Conservation (phyloP, 2,888 invertebrate genomes). For the Limulus polyphemus region DNA sequence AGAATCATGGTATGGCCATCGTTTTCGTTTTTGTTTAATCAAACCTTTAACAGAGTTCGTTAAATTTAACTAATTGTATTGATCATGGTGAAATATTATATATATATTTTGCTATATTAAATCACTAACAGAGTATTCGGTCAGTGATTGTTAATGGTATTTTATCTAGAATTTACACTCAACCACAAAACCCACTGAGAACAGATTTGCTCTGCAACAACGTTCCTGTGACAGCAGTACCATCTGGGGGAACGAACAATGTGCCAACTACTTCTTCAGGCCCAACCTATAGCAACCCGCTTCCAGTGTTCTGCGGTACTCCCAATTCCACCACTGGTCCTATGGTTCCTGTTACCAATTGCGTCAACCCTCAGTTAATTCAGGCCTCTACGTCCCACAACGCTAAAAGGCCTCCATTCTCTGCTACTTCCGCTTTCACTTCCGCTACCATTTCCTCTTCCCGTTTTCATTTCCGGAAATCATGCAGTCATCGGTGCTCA, state of each 20-base stretch:
- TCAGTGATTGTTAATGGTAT: not conserved
- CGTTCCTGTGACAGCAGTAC: not conserved
- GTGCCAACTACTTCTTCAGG: constrained; percentile 9
- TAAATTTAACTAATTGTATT: too few relatives aligned
- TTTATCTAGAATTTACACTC: constrained; percentile 21
- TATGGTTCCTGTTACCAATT: constrained; percentile 26
- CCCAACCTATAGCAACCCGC: constrained; percentile 25
- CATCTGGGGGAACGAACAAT: constrained; percentile 4
- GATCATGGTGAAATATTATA: too few relatives aligned
- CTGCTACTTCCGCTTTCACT: constrained; percentile 14
- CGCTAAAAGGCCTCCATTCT: constrained; percentile 9
- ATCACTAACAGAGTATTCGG: too few relatives aligned
- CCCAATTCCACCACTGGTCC: constrained; percentile 26
- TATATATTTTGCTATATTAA: too few relatives aligned
- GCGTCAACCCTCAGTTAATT: constrained; percentile 26
- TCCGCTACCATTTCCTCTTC: constrained; percentile 18
- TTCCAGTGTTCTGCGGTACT: constrained; percentile 24
- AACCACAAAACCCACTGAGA: constrained; percentile 11
- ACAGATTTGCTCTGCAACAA: not conserved
- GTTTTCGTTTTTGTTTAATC: too few relatives aligned
- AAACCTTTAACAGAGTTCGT: too few relatives aligned
- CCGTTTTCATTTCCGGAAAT: constrained; percentile 19
- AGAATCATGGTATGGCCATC: too few relatives aligned
- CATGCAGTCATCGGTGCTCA: constrained; percentile 47
- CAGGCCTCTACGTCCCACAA: constrained; percentile 13